Base-by-base conservation (phyloP, 2,888 invertebrate genomes). In the Idaea straminata region DNA sequence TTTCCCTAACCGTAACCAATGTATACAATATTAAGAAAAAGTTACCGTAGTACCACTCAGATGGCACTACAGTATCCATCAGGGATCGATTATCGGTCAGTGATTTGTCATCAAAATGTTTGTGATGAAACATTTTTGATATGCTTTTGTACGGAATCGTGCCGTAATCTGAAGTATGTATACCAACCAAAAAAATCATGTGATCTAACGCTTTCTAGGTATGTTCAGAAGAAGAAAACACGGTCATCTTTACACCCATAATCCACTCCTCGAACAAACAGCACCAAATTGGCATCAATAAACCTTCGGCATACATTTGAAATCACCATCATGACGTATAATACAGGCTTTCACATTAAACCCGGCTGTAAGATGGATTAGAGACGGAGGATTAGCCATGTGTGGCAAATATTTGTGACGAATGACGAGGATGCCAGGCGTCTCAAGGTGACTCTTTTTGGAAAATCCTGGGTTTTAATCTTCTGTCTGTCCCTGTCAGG, bases 331-430 rank as follows among this genome's bases (percentile, higher is more conserved):
- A 10, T 47, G 47, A 47, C 47, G 47, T 47, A 13, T 13, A 47
- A 13, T 10, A 47, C 47, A 47, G 47, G 47, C 82, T 83, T 83
- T 83, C 80, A 70, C 67, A 77, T 65, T 83, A 80, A 73, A 67
- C 77, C 72, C 69, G 67, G 64, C 63, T 47, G 47, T 47, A 47
- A 47, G 59, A 38, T 62, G 78, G 83, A 81, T 83, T 82, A 83
- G 34, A 58, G 57, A 64, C 15, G 68, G 82, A 81, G 68, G 82
- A 81, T 84, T 81, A 83, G 62, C 63, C 63, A 61, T 59, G 69
- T 60, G 69, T 67, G 63, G 78, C 71, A 84, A 84, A 84, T 83
- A 83, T 83, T 83, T 83, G 79, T 78, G 76, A 74, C 74, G 72
- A 74, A 67, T 75, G 76, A 74, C 64, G 69, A 70, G 68, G 72